These are phyloP conservation scores for Aurelia sp. DNA, from an alignment of 30 jellyfish, hydroid and myxozoan species.

Conservation along the genomic window DNA sequence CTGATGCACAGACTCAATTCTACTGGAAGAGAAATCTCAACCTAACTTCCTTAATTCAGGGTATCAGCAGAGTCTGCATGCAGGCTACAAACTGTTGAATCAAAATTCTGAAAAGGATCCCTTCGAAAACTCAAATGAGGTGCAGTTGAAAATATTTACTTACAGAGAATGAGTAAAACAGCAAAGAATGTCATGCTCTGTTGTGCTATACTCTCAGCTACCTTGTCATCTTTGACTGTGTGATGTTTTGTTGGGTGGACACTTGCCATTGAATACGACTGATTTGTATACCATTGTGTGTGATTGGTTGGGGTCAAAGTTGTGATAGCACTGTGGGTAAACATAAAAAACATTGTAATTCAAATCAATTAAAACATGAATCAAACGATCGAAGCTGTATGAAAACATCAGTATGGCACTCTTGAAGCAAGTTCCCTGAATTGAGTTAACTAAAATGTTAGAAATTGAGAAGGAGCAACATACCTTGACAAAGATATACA, in stretches of 20 bases:
- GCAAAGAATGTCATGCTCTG: slow-evolving; percentile 91
- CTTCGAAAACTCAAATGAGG: no score
- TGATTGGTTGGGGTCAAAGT: slow-evolving; percentile 3
- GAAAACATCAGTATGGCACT: no score
- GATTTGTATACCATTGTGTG: not conserved
- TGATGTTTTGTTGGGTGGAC: slow-evolving; percentile 62
- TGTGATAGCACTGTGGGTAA: slow-evolving; percentile 20
- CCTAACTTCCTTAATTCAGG: no score
- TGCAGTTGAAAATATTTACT: slow-evolving; percentile 1
- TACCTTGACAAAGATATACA: slow-evolving; percentile 49
- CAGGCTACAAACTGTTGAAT: no score
- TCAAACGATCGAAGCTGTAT: no score
- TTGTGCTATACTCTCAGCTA: slow-evolving; percentile 74
- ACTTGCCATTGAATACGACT: slow-evolving; percentile 28
- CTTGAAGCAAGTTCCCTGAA: no score
- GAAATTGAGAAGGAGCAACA: not conserved
- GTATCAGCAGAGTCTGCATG: no score
- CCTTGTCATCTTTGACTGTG: slow-evolving; percentile 70
- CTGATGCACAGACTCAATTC: no score
- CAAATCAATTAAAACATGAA: no score
- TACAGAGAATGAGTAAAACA: slow-evolving; percentile 81
- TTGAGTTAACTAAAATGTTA: not conserved
- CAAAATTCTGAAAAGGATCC: no score
- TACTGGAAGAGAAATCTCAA: no score
- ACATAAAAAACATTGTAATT: no score